A percentile compares a stretch with the other conserved stretches of the same genome.
Evolutionary conservation across 1,140 invertebrate species (phyloP).

Genomic region (Sycophila sp.): DNA sequence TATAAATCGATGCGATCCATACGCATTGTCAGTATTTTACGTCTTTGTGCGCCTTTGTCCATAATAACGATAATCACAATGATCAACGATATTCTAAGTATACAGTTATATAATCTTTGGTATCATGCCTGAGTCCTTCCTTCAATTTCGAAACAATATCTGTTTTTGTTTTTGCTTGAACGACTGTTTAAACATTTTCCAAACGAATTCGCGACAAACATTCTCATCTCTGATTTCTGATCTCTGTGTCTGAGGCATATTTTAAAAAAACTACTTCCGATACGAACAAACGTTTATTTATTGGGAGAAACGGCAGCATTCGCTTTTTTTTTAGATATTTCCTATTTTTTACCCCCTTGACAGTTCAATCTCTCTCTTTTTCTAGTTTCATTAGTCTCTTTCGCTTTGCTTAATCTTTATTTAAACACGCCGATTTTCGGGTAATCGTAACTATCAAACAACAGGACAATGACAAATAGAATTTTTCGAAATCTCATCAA

Average conservation of each 20-base stretch:
- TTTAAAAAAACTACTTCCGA: no score
- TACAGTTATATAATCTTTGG: slow-evolving; percentile 62
- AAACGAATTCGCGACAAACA: no score
- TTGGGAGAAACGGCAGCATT: slow-evolving; percentile 10
- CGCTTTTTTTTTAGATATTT: no score
- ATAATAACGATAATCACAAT: slow-evolving; percentile 57
- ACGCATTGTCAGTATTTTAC: slow-evolving; percentile 28
- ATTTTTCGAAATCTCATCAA: slow-evolving; percentile 31
- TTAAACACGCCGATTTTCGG: slow-evolving; percentile 21
- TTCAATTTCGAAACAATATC: slow-evolving; percentile 34
- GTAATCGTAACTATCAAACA: slow-evolving; percentile 26
- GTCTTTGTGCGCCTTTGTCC: slow-evolving; percentile 58
- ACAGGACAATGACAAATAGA: slow-evolving; percentile 32
- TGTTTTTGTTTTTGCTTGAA: no score
- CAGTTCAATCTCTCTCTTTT: no score
- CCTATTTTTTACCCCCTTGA: background rate
- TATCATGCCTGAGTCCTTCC: slow-evolving; percentile 63
- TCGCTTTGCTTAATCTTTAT: slow-evolving; percentile 5
- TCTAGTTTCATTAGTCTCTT: background rate
- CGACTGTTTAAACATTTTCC: no score
- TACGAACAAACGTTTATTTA: background rate
- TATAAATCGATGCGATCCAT: background rate
- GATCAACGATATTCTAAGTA: slow-evolving; percentile 55
- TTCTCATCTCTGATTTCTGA: no score
- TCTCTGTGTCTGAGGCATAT: no score